Percentiles rank a stretch among this genome's conserved stretches.
Evolutionary conservation across 2,888 invertebrate species (phyloP).

Genomic region (Pelosia muscerda): DNA sequence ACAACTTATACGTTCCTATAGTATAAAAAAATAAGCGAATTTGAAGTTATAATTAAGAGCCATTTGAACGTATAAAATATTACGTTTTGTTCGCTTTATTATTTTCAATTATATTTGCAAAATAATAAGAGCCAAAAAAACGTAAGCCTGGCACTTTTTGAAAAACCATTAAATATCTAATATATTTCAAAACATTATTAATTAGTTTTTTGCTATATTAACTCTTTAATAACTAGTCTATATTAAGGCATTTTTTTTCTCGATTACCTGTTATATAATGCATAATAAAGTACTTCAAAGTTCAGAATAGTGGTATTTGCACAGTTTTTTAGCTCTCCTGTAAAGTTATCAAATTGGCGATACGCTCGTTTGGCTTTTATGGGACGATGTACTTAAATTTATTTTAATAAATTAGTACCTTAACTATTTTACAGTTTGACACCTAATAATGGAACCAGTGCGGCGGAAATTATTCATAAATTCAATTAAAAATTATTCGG

Average conservation of each 20-base stretch:
- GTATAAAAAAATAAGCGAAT: not conserved
- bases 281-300: not conserved
- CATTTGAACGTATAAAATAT: too few species aligned
- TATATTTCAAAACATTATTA: not conserved
- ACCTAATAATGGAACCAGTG: not conserved
- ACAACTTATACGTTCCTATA: conserved; percentile 7
- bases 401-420: too few species aligned
- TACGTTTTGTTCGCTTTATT: too few species aligned
- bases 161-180: not conserved
- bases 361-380: too few species aligned
- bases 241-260: conserved; percentile 8
- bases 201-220: not conserved
- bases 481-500: too few species aligned
- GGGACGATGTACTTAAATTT: too few species aligned
- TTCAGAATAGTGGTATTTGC: not conserved
- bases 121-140: not conserved
- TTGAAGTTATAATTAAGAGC: too few species aligned
- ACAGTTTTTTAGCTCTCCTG: not conserved
- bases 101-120: too few species aligned
- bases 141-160: not conserved
- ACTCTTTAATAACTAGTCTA: not conserved
- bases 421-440: too few species aligned
- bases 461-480: too few species aligned
- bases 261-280: not conserved
- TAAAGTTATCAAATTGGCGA: too few species aligned